Evolutionary conservation across 2,797 vertebrate genomes (phyloP).

Genomic region (Sebastes aleutianus): DNA sequence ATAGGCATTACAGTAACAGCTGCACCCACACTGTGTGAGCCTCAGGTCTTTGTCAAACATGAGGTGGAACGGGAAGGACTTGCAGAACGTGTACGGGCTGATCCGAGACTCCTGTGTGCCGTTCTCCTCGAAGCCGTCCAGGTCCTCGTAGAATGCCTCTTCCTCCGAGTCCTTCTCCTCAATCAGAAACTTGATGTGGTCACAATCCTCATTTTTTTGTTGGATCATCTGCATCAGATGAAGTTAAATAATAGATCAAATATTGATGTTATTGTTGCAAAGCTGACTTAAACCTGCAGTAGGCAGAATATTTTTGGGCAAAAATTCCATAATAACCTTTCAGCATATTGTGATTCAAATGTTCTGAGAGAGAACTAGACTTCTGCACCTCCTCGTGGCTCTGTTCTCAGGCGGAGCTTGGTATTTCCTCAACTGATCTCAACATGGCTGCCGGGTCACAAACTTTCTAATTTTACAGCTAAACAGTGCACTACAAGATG

Average conservation of each 20-base stretch:
- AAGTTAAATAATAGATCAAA: not conserved
- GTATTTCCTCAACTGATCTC: too few species aligned
- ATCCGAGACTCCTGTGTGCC: conserved; percentile 96
- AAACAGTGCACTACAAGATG: too few species aligned
- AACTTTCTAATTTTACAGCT: too few species aligned
- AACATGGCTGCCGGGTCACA: too few species aligned
- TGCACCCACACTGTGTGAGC: conserved; percentile 92
- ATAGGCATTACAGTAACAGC: too few species aligned
- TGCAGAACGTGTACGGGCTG: conserved; percentile 98
- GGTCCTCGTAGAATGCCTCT: conserved; percentile 95
- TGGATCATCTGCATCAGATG: conserved; percentile 89
- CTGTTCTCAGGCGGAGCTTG: too few species aligned
- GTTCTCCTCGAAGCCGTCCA: conserved; percentile 97
- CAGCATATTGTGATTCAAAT: too few species aligned
- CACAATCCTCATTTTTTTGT: conserved; percentile 95
- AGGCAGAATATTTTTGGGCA: too few species aligned
- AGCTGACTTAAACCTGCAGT: not conserved
- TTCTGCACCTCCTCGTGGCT: too few species aligned
- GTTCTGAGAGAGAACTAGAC: too few species aligned
- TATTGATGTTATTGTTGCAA: not conserved
- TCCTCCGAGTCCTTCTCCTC: conserved; percentile 98
- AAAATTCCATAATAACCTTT: too few species aligned
- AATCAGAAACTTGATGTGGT: conserved; percentile 98
- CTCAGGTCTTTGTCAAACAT: conserved; percentile 97
- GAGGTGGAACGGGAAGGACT: conserved; percentile 97